A percentile compares a stretch with the other conserved stretches of the same genome.
These are phyloP conservation scores for Dipodomys merriami DNA, from an alignment of 2,113 vertebrate genomes.

Conservation along the genomic window DNA sequence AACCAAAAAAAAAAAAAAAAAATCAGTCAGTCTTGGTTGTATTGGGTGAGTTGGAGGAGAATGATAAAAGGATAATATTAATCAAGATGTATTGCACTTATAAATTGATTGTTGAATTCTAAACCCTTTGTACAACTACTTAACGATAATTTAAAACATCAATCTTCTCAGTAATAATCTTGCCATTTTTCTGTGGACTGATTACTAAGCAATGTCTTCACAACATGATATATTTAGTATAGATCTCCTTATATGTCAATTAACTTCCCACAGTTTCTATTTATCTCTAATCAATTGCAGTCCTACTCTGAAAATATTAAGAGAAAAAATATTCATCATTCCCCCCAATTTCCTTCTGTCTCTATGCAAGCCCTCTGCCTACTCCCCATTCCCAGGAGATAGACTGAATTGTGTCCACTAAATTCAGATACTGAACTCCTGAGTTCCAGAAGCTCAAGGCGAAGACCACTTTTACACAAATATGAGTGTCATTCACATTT, in stretches of 20 bases:
- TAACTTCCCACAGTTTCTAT: not conserved
- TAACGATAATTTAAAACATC: not conserved
- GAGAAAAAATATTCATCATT: not conserved
- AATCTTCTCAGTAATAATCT: not conserved
- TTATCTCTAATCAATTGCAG: not conserved
- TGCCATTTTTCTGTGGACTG: not conserved
- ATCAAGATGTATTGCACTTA: too few relatives aligned
- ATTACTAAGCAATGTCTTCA: not conserved
- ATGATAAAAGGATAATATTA: too few relatives aligned
- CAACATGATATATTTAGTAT: not conserved
- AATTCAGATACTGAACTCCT: not conserved
- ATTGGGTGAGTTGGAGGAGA: too few relatives aligned
- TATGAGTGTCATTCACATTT: not conserved
- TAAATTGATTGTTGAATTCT: too few relatives aligned
- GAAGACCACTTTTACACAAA: not conserved
- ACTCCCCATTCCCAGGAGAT: not conserved
- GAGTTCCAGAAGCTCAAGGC: not conserved
- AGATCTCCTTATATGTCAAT: not conserved
- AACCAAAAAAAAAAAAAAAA: not conserved
- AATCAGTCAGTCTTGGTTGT: too few relatives aligned
- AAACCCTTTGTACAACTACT: too few relatives aligned
- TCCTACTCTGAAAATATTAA: not conserved
- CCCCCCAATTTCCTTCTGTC: not conserved
- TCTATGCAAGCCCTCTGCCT: not conserved
- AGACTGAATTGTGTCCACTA: not conserved